Evolutionary conservation across 23 tunicate genomes (phyloP).

Genomic region (Trididemnum clinides): DNA sequence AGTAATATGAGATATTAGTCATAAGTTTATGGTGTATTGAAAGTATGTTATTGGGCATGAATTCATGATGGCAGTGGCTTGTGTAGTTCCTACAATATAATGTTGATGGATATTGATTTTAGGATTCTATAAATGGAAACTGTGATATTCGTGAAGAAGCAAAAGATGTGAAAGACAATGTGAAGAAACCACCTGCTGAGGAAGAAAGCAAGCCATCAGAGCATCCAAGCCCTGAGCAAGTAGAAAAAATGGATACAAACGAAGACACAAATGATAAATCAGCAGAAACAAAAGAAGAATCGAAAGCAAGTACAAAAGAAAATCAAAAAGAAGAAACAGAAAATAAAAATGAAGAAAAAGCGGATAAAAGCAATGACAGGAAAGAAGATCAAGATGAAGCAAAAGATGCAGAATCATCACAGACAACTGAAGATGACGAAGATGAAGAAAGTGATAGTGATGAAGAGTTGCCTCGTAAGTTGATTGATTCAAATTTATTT

Average conservation of each 20-base stretch:
- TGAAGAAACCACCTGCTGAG: not conserved
- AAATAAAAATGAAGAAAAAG: not conserved
- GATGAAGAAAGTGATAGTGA: conserved; percentile 43
- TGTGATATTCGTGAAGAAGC: conserved; percentile 6
- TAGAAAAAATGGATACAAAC: not conserved
- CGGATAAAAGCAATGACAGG: not conserved
- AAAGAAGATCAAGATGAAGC: not conserved
- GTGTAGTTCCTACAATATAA: no score
- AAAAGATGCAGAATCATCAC: conserved; percentile 9
- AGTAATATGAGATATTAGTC: no score
- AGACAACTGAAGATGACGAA: not conserved
- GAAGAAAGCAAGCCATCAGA: not conserved
- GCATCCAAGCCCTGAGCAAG: not conserved
- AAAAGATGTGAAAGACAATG: not conserved
- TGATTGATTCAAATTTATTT: no score
- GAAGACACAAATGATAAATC: not conserved
- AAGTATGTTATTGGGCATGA: no score
- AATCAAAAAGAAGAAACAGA: not conserved
- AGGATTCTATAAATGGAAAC: not conserved
- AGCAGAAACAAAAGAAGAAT: not conserved
- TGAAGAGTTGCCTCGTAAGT: conserved; percentile 64
- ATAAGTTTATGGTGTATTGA: no score
- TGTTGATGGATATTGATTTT: no score
- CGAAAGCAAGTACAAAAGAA: not conserved
- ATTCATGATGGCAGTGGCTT: no score